Conservation (phyloP, 1,140 invertebrate genomes). For the Rhyzopertha dominica region DNA sequence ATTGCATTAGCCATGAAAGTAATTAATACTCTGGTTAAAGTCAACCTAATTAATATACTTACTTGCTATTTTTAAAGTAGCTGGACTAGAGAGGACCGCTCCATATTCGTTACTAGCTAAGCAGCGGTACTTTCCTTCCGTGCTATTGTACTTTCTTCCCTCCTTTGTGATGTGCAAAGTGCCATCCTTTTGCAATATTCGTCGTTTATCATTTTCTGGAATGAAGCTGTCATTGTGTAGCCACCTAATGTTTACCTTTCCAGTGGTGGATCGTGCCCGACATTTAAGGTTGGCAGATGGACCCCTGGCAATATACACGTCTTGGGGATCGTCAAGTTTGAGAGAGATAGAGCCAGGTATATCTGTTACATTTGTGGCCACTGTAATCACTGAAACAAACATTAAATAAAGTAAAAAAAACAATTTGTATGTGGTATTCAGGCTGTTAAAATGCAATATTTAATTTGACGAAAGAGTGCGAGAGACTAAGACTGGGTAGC, state of each 20-base stretch:
- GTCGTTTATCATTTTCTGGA: conserved; percentile 24
- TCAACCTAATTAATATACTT: conserved; percentile 19
- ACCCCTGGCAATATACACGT: conserved; percentile 29
- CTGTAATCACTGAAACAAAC: conserved; percentile 15
- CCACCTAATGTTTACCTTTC: conserved; percentile 25
- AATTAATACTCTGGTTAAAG: conserved; percentile 1
- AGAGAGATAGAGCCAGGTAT: conserved; percentile 24
- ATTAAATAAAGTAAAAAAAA: conserved; percentile 4
- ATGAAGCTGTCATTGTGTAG: conserved; percentile 25
- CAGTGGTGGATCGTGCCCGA: conserved; percentile 18
- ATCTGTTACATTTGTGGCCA: conserved; percentile 12
- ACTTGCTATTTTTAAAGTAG: conserved; percentile 37
- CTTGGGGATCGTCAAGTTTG: conserved; percentile 32
- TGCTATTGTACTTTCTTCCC: conserved; percentile 21
- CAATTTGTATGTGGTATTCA: no score
- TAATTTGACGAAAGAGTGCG: no score
- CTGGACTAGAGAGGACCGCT: conserved; percentile 30
- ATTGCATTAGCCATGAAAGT: neutral
- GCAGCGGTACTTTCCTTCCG: conserved; percentile 33
- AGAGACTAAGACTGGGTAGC: no score
- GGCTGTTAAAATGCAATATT: no score
- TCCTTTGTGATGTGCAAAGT: conserved; percentile 26
- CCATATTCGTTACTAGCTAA: conserved; percentile 30
- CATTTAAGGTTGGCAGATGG: conserved; percentile 31
- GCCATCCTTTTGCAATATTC: conserved; percentile 21